These are phyloP conservation scores for Piezodorus guildinii DNA, from an alignment of 1,140 invertebrate genomes.

Conservation along the genomic window DNA sequence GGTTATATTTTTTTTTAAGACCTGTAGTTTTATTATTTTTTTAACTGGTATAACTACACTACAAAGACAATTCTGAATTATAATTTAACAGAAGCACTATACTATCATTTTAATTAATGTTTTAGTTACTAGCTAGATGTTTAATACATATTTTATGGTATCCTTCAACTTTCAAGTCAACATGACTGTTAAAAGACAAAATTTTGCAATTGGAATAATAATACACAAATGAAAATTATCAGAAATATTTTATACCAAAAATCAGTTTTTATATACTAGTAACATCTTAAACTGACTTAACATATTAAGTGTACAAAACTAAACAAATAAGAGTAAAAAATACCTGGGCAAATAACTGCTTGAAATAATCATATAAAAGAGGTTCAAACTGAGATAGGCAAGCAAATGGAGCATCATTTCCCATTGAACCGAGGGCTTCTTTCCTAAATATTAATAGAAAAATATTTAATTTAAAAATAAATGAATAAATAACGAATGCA, in stretches of 20 bases:
- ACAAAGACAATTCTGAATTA: no score
- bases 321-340: not conserved
- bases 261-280: not conserved
- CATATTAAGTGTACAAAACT: not conserved
- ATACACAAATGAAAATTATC: not conserved
- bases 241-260: slow-evolving; percentile 4
- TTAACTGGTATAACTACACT: no score
- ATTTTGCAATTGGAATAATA: not conserved
- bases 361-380: slow-evolving; percentile 93
- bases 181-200: no score
- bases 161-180: no score
- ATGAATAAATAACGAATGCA: no score
- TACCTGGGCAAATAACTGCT: slow-evolving; percentile 96
- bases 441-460: slow-evolving; percentile 52
- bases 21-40: no score
- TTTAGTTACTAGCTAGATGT: no score
- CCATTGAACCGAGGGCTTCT: slow-evolving; percentile 98
- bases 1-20: no score
- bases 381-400: slow-evolving; percentile 93
- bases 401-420: slow-evolving; percentile 94
- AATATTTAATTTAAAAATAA: no score
- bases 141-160: no score
- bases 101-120: no score
- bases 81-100: no score
- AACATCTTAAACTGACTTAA: not conserved